Conservation (phyloP, 2,113 vertebrate species). For the Entelurus aequoreus region DNA sequence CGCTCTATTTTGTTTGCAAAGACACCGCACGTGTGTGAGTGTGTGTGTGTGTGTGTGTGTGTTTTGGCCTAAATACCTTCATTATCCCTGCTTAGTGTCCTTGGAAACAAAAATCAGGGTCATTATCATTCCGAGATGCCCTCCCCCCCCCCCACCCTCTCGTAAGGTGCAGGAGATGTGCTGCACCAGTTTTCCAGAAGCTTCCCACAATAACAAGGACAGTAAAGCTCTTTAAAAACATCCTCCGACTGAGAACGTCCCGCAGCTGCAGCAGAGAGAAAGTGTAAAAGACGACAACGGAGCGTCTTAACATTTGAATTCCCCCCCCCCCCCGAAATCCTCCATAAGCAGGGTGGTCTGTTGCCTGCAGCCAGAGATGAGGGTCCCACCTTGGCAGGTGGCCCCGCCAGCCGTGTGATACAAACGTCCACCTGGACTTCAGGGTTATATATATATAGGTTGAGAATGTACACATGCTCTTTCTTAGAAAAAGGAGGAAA, state of each 20-base stretch:
- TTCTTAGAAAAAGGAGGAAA: not conserved
- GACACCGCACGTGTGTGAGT: not conserved
- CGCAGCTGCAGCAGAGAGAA: constrained; percentile 22
- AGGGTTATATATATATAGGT: too few species aligned
- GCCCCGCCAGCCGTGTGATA: too few species aligned
- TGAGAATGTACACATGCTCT: not conserved
- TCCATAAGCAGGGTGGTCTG: too few species aligned
- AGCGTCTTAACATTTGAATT: too few species aligned
- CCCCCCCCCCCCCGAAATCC: too few species aligned
- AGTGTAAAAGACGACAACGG: constrained; percentile 21
- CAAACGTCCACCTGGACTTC: too few species aligned
- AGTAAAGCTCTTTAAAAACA: not conserved
- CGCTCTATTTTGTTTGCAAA: not conserved
- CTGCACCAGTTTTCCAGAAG: constrained; percentile 23
- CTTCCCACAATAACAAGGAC: constrained; percentile 31
- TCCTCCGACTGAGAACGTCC: not conserved
- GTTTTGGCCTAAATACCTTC: constrained; percentile 20
- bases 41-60: not conserved
- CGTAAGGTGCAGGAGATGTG: constrained; percentile 13
- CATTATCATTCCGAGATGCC: constrained; percentile 18
- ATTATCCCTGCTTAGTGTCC: constrained; percentile 24
- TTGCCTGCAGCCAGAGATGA: too few species aligned
- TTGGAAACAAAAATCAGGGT: constrained; percentile 10
- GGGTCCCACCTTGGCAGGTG: too few species aligned
- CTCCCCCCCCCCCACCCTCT: not conserved